Evolutionary conservation across 1,140 invertebrate genomes (phyloP), one percentile per base, ranked within the genome.

Genomic region (Cotesia chilonis): DNA sequence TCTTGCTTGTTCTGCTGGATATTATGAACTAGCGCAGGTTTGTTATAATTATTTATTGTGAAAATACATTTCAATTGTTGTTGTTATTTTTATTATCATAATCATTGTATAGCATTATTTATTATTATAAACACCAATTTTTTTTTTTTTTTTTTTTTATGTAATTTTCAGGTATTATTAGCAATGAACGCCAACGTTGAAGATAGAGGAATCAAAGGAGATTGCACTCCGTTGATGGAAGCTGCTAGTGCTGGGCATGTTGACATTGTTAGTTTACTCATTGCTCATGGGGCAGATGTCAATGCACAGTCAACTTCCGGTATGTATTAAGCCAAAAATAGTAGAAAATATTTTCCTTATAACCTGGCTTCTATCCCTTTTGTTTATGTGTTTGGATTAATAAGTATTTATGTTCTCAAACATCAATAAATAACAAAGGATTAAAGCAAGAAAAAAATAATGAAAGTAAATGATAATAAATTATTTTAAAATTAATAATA

Each of bases 151-250:
- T 70, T 14, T 54, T 6, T 59, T 57, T 36, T 20, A 35, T 12
- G 37, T 20, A 61, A 72, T 59, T 68, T 51, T 12, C 81, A 95
- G 94, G 95, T 98, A 80, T 87, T 98, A 76, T 88, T 99, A 79
- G 96, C 96, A 41, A 98, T 98, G 96, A 94, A 95, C 87, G 96
- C 96, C 41, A 98, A 98, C 88, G 96, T 98, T 57, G 97, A 99
- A 89, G 96, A 98, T 85, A 90, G 96, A 57, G 96, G 97, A 38
- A 94, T 96, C 79, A 96, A 96, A 88, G 95, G 94, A 73, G 97
- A 99, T 87, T 98, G 96, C 82, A 98, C 97, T 71, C 97, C 97
- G 35, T 87, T 98, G 74, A 98, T 99, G 96, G 97, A 98, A 87
- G 96, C 97, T 71, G 95, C 96, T 47, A 96, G 93, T 83, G 95